Base-by-base conservation (phyloP, 2,888 invertebrate species). In the Sphinx pinastri region DNA sequence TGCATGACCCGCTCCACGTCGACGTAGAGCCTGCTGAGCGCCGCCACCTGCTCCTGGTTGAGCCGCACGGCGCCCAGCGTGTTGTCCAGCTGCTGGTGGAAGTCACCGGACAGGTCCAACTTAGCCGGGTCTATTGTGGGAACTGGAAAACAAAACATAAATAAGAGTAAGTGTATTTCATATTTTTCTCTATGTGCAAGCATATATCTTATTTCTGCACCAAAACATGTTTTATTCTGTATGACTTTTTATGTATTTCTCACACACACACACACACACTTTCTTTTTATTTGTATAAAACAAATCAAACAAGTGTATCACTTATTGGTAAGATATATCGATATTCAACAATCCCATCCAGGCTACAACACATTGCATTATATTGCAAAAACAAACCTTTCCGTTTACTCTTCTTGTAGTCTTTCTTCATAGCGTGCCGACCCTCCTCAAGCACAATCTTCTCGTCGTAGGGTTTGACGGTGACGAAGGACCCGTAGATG, bases 1-100 rank as follows among this genome's bases (percentile, higher is more conserved):
- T 83, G 85, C 71, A 95, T 78, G 7, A 82, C 84, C 0, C 52
- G 58, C 80, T 93, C 89, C 38, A 95, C 75, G 81, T 95, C 95
- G 0, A 72, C 69, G 76, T 94, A 95, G 16, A 95, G 86, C 31
- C 68, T 52, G 59, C 83, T 76, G 71, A 94, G 87, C 12, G 78
- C 78, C n/a, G 76, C 71, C 11, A 89, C 87, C 70, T 89, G 84
- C 69, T 87, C 84, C 71, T 86, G 86, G 11, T 88, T 86, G 66
- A 92, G 87, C 2, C 94, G 88, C 66, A 95, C 85, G 8, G 82
- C 81, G 0, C 79, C 73, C 75, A 92, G 77, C 19, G 95, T 75
- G 67, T 73, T 79, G 70, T 83, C 80, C 73, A 94, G 72, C 83
- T 95, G 95, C 19, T 83, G 71, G 60, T 87, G 78, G 82, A 94